Evolutionary conservation across 2,113 vertebrate genomes (phyloP).

Genomic region (Ardeotis arabs): DNA sequence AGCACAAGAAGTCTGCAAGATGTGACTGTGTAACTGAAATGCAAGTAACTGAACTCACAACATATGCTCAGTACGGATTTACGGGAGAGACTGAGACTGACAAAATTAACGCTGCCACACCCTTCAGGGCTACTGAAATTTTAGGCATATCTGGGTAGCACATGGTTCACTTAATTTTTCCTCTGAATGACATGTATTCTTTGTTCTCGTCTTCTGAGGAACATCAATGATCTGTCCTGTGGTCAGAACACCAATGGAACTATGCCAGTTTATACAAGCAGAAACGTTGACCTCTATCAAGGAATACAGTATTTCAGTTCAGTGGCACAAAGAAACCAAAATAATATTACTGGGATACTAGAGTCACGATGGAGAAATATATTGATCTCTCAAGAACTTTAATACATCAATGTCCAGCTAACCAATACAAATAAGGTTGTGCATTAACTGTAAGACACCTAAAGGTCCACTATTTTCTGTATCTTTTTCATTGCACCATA

Average conservation of each 20-base stretch:
- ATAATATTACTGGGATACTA: background rate
- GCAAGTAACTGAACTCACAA: background rate
- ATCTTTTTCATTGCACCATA: background rate
- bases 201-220: background rate
- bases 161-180: background rate
- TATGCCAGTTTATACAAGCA: background rate
- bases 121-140: background rate
- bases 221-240: background rate
- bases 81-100: background rate
- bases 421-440: background rate
- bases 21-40: background rate
- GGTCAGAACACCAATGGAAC: background rate
- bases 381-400: background rate
- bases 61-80: background rate
- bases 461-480: background rate
- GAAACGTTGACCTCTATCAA: background rate
- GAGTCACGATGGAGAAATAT: rapidly evolving
- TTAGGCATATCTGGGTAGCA: background rate
- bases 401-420: background rate
- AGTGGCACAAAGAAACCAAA: background rate
- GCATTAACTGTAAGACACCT: background rate
- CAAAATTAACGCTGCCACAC: background rate
- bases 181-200: background rate
- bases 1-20: background rate
- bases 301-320: background rate